A percentile compares a stretch with the other conserved stretches of the same genome.
These are phyloP conservation scores for Phoxinus dragarum DNA, from an alignment of 2,797 vertebrate species.

Conservation along the genomic window DNA sequence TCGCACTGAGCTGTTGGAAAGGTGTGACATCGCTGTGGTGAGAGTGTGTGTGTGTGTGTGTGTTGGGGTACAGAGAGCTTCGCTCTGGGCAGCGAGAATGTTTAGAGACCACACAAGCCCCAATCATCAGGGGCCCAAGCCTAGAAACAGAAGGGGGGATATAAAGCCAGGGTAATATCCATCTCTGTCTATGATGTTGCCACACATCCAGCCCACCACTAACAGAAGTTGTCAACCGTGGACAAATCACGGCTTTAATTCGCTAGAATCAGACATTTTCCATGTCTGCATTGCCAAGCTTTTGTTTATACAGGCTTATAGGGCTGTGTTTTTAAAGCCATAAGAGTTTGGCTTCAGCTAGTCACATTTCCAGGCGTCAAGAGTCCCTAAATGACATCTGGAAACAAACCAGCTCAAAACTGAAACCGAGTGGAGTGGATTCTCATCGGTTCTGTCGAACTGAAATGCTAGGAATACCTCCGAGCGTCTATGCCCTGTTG, in stretches of 20 bases:
- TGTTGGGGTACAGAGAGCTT: conserved; percentile 74
- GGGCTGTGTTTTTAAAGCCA: conserved; percentile 13
- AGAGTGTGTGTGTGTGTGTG: conserved; percentile 80
- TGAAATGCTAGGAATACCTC: conserved; percentile 23
- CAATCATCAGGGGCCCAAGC: conserved; percentile 79
- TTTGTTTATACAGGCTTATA: conserved; percentile 52
- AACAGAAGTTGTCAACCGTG: conserved; percentile 23
- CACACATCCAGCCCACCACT: conserved; percentile 35
- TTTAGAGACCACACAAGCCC: conserved; percentile 78
- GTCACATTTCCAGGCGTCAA: conserved; percentile 27
- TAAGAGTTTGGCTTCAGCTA: conserved; percentile 20
- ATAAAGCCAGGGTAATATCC: conserved; percentile 60
- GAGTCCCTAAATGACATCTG: conserved; percentile 34
- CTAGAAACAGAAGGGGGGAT: conserved; percentile 77
- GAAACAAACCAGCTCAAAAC: conserved; percentile 34
- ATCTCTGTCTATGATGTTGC: conserved; percentile 26
- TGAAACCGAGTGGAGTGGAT: conserved; percentile 14
- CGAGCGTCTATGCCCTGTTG: conserved; percentile 22
- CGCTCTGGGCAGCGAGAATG: conserved; percentile 77
- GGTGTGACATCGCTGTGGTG: conserved; percentile 82
- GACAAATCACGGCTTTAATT: conserved; percentile 49
- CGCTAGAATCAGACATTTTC: conserved; percentile 57
- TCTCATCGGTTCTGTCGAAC: conserved; percentile 20
- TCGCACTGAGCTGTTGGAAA: conserved; percentile 82
- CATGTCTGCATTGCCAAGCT: conserved; percentile 40